These are phyloP conservation scores for Lagocephalus sceleratus DNA, from an alignment of 2,797 vertebrate species.

Conservation along the genomic window DNA sequence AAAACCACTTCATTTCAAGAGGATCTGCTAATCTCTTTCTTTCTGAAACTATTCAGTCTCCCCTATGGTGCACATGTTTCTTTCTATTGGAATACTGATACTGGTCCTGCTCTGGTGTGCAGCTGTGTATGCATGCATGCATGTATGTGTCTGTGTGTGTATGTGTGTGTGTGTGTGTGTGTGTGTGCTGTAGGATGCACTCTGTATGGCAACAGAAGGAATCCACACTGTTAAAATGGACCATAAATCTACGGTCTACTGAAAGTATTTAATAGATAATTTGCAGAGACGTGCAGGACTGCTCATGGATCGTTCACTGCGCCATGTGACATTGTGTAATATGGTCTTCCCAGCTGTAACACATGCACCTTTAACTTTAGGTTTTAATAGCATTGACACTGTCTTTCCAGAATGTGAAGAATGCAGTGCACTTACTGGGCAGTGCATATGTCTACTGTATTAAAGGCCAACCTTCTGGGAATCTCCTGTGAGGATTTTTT, in stretches of 20 bases:
- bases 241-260: constrained; percentile 32
- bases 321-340: constrained; percentile 46
- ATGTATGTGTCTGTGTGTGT: constrained; percentile 50
- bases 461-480: constrained; percentile 33
- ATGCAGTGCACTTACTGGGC: constrained; percentile 44
- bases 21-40: not conserved
- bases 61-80: not conserved
- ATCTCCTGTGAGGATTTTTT: constrained; percentile 36
- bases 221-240: constrained; percentile 32
- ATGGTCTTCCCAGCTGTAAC: constrained; percentile 29
- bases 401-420: constrained; percentile 64
- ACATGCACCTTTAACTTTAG: constrained; percentile 32
- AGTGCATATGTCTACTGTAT: constrained; percentile 17
- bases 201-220: constrained; percentile 18
- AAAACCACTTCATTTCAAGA: constrained; percentile 31
- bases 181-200: constrained; percentile 10
- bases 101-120: constrained; percentile 51
- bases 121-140: constrained; percentile 66
- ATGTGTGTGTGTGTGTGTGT: constrained; percentile 22
- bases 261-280: constrained; percentile 36
- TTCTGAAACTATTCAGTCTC: constrained; percentile 5
- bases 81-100: constrained; percentile 12
- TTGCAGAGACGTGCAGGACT: constrained; percentile 25
- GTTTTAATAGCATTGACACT: constrained; percentile 60
- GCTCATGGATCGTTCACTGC: constrained; percentile 11